Percentiles rank a stretch among this genome's conserved stretches.
phyloP scores from a whole-genome alignment of 1,140 invertebrate genomes.

The Carposina sasakii region DNA sequence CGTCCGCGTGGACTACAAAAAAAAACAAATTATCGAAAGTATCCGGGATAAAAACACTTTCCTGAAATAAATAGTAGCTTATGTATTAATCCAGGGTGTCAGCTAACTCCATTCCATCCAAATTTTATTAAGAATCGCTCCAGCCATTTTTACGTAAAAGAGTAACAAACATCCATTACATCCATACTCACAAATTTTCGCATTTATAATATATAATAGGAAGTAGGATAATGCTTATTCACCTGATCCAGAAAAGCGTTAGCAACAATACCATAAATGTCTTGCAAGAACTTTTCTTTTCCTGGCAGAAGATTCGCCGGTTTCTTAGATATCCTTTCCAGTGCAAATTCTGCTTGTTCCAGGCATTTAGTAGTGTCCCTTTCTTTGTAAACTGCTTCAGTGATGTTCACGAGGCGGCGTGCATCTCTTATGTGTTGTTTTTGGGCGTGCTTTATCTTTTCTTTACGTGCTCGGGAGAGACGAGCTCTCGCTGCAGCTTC shows the following conservation, averaged over 20 bases:
- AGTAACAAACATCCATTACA: too few species aligned
- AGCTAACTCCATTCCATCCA: too few species aligned
- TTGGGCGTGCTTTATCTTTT: conserved; percentile 39
- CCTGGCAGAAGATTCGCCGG: conserved; percentile 40
- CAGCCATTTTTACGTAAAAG: too few species aligned
- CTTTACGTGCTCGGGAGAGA: conserved; percentile 38
- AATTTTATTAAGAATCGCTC: too few species aligned
- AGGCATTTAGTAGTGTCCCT: conserved; percentile 51
- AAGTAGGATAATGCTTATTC: too few species aligned
- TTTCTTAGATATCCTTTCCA: conserved; percentile 54
- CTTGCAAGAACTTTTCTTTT: conserved; percentile 51
- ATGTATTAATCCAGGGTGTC: too few species aligned
- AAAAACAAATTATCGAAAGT: too few species aligned
- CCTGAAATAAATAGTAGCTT: too few species aligned
- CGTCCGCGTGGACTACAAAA: too few species aligned
- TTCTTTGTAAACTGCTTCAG: conserved; percentile 33
- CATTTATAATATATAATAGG: too few species aligned
- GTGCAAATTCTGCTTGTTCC: conserved; percentile 52
- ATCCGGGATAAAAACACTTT: too few species aligned
- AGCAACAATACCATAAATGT: conserved; percentile 45
- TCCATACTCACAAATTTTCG: too few species aligned
- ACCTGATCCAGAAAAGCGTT: conserved; percentile 58
- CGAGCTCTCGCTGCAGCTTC: conserved; percentile 41
- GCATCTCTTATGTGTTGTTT: conserved; percentile 46
- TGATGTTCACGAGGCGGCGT: conserved; percentile 36